phyloP scores from a whole-genome alignment of 2,113 vertebrate genomes.

The Myiozetetes cayanensis region DNA sequence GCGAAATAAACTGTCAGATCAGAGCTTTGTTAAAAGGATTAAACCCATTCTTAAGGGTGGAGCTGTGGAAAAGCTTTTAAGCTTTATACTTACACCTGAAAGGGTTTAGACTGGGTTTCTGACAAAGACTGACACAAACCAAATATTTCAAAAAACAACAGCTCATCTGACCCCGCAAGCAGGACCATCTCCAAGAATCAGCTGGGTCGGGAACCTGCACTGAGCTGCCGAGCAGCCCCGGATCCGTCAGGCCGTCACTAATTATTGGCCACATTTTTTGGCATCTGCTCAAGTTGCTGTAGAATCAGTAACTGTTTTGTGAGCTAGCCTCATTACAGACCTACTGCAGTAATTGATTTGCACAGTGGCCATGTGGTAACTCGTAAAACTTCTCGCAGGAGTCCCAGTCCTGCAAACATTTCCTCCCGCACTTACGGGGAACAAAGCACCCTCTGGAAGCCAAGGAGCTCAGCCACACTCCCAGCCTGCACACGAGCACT shows the following conservation, averaged over 20 bases:
- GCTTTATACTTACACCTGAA: slow-evolving; percentile 58
- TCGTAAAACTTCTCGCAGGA: slow-evolving; percentile 40
- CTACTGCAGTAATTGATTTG: slow-evolving; percentile 44
- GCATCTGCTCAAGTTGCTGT: slow-evolving; percentile 33
- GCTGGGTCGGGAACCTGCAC: accelerated
- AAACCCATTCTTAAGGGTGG: slow-evolving; percentile 64
- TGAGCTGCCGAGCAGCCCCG: background rate
- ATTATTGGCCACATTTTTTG: slow-evolving; percentile 39
- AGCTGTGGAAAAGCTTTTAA: slow-evolving; percentile 66
- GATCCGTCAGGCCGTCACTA: background rate
- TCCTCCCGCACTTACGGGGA: background rate
- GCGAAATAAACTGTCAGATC: slow-evolving; percentile 72
- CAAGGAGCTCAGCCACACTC: accelerated
- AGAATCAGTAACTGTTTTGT: slow-evolving; percentile 51
- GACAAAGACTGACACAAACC: background rate
- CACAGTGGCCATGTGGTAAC: slow-evolving; percentile 41
- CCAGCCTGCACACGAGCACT: background rate
- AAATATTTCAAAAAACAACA: background rate
- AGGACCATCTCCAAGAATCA: background rate
- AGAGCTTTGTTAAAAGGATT: slow-evolving; percentile 71
- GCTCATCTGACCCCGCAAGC: background rate
- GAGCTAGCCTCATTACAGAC: slow-evolving; percentile 42
- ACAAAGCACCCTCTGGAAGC: slow-evolving; percentile 9
- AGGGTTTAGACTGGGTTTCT: slow-evolving; percentile 38
- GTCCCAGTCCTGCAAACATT: background rate